phyloP scores from a whole-genome alignment of 2,888 invertebrate species.

The Limenitis camilla region DNA sequence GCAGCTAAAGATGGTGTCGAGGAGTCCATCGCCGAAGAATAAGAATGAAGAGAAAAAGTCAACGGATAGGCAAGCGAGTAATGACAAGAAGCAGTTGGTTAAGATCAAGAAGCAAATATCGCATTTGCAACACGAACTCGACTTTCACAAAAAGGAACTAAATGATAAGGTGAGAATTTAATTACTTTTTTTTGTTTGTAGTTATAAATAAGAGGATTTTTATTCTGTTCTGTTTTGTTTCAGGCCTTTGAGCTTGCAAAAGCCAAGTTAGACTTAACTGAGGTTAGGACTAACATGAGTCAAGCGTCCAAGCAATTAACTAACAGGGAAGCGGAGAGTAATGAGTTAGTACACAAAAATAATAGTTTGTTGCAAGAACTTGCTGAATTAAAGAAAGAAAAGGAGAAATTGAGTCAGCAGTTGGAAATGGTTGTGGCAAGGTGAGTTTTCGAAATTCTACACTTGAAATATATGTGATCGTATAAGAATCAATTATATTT shows the following conservation, averaged over 20 bases:
- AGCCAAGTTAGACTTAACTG: constrained; percentile 64
- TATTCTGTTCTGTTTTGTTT: background rate
- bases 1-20: constrained; percentile 61
- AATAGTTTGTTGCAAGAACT: constrained; percentile 37
- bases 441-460: constrained; percentile 25
- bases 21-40: constrained; percentile 75
- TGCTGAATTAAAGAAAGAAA: constrained; percentile 35
- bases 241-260: constrained; percentile 70
- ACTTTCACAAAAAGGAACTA: constrained; percentile 64
- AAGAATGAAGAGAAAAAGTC: constrained; percentile 72
- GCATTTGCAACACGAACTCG: constrained; percentile 60
- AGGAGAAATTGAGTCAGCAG: constrained; percentile 37
- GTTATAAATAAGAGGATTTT: background rate
- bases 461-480: background rate
- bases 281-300: constrained; percentile 59
- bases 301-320: constrained; percentile 63
- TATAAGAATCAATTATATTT: background rate
- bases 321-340: constrained; percentile 41
- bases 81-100: constrained; percentile 74
- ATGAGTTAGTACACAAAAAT: constrained; percentile 36
- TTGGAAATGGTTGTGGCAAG: constrained; percentile 40
- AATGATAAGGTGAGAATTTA: constrained; percentile 55
- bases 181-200: background rate
- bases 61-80: constrained; percentile 62
- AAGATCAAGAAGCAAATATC: constrained; percentile 66